phyloP scores from a whole-genome alignment of 2,888 invertebrate genomes.

The Andrena bucephala region DNA sequence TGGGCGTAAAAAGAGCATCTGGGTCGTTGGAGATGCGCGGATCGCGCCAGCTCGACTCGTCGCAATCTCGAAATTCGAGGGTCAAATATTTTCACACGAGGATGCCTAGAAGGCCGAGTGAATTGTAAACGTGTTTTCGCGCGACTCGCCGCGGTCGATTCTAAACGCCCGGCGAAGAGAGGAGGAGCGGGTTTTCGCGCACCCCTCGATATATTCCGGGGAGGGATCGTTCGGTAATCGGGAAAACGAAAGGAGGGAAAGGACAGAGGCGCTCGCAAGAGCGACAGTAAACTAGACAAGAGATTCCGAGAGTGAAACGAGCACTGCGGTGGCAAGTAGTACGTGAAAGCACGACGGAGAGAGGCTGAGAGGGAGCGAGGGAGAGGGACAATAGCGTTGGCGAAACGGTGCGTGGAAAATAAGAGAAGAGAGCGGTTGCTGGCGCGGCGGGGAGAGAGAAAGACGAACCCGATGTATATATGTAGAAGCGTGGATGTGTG shows the following conservation, averaged over 20 bases:
- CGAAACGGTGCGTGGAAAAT: slow-evolving; percentile 38
- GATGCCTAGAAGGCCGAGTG: too few relatives aligned
- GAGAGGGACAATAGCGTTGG: slow-evolving; percentile 24
- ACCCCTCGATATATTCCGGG: too few relatives aligned
- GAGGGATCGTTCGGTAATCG: slow-evolving; percentile 16
- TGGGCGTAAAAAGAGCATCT: too few relatives aligned
- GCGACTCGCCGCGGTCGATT: too few relatives aligned
- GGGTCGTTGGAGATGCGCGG: too few relatives aligned
- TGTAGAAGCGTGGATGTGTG: slow-evolving; percentile 24
- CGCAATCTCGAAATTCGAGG: too few relatives aligned
- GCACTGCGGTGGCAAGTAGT: slow-evolving; percentile 20
- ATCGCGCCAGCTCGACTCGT: too few relatives aligned
- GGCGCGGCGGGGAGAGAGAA: slow-evolving; percentile 9
- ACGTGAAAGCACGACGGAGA: slow-evolving; percentile 26
- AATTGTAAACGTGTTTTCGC: too few relatives aligned
- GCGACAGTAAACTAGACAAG: slow-evolving; percentile 28
- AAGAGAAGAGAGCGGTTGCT: slow-evolving; percentile 8
- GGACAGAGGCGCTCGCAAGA: neutral
- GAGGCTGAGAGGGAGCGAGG: neutral
- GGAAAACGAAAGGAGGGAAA: slow-evolving; percentile 20
- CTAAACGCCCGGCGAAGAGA: too few relatives aligned
- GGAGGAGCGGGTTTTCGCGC: too few relatives aligned
- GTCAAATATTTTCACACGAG: too few relatives aligned
- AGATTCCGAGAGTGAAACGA: slow-evolving; percentile 57
- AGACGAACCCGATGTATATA: slow-evolving; percentile 1